Base-by-base conservation (phyloP, 2,113 vertebrate species). In the Gasterosteus nipponicus region DNA sequence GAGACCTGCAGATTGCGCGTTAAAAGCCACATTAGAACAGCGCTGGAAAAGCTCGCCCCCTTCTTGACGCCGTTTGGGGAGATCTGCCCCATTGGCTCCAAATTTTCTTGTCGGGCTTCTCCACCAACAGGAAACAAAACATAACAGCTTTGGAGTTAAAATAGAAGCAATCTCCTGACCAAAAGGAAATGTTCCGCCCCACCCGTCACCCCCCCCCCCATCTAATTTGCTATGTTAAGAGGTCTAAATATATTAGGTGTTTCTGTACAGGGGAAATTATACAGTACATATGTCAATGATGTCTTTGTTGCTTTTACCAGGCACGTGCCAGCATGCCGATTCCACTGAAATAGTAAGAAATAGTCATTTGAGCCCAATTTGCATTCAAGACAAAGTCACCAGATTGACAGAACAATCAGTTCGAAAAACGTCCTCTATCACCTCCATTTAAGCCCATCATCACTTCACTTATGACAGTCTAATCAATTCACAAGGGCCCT, bases 361-460 rank as follows among this genome's bases (percentile, higher is more conserved):
- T 3, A 31, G 29, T 26, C 0, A 73, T 59, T 54, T 39, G 10
- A 33, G 22, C 19, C 10, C 22, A 56, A 87, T 89, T 69, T 72
- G 68, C 67, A 90, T 84, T 56, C 75, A 49, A 76, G 70, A 16
- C 77, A 57, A 22, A 62, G 67, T 70, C 67, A 39, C 63, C 16
- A 39, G 80, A 85, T 56, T 82, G 89, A 80, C 89, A 85, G 85
- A 83, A 77, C 81, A 81, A 93, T 93, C 88, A 81, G 87, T 92
- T 81, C 87, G 57, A 63, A 31, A 70, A 72, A 82, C 60, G 60
- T 76, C 73, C 75, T 81, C 86, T 49, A 91, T 92, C 81, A 90
- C 88, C 75, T 85, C 84, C 61, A 49, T 86, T 92, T 88, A 87
- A 91, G 90, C 81, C 90, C 89, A 92, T 92, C 91, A 92, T 92